These are phyloP conservation scores for Gymnocheta viridis DNA, from an alignment of 2,888 invertebrate species.

Conservation along the genomic window DNA sequence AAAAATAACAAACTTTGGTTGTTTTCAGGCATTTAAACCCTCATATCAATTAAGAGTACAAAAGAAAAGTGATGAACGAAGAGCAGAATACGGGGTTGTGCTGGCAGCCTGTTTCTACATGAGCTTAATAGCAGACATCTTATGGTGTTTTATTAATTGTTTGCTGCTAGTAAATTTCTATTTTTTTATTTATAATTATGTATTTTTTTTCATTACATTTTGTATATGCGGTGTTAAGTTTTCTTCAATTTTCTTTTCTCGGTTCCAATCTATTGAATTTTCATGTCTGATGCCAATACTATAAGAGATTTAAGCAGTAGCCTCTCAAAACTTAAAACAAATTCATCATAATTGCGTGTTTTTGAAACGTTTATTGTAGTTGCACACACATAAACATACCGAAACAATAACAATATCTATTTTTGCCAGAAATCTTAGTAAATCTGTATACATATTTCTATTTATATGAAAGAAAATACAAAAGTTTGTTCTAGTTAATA, in stretches of 20 bases:
- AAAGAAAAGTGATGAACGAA: neutral
- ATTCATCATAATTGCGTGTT: constrained; percentile 55
- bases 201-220: constrained; percentile 36
- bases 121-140: neutral
- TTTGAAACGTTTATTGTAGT: constrained; percentile 51
- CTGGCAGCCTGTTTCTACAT: neutral
- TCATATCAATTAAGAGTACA: constrained; percentile 18
- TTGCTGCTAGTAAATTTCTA: neutral
- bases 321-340: constrained; percentile 31
- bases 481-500: constrained; percentile 61
- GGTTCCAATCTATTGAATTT: constrained; percentile 79
- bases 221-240: constrained; percentile 1
- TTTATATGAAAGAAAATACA: constrained; percentile 26
- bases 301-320: constrained; percentile 30
- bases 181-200: constrained; percentile 53
- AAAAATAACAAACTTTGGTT: neutral
- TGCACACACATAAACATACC: neutral
- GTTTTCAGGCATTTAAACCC: neutral
- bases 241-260: constrained; percentile 27
- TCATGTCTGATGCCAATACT: constrained; percentile 71
- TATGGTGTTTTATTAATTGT: neutral
- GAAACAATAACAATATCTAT: neutral
- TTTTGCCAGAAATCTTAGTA: neutral
- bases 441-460: neutral
- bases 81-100: neutral